Evolutionary conservation across 2,888 invertebrate genomes (phyloP).

Genomic region (Hyposoter dolosus): DNA sequence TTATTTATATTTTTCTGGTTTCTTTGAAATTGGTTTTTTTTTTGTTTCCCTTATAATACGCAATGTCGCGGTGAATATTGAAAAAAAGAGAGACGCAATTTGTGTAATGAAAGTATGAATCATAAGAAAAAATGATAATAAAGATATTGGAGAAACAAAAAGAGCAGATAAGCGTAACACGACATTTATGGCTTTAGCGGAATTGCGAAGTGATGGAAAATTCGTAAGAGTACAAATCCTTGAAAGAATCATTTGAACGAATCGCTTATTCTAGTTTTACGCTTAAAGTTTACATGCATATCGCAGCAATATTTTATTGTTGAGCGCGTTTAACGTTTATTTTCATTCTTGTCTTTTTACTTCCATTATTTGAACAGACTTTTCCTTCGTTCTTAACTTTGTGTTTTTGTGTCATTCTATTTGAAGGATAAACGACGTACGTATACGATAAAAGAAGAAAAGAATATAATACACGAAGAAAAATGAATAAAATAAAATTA

Average conservation of each 20-base stretch:
- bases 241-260: slow-evolving; percentile 50
- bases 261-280: slow-evolving; percentile 62
- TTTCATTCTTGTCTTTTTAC: slow-evolving; percentile 36
- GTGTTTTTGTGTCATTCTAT: slow-evolving; percentile 12
- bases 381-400: slow-evolving; percentile 22
- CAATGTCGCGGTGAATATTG: slow-evolving; percentile 38
- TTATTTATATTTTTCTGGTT: slow-evolving; percentile 7
- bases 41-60: slow-evolving; percentile 12
- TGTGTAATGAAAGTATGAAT: slow-evolving; percentile 32
- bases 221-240: slow-evolving; percentile 45
- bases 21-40: neutral
- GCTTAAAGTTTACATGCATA: slow-evolving; percentile 63
- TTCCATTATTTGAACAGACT: slow-evolving; percentile 23
- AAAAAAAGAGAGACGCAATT: slow-evolving; percentile 29
- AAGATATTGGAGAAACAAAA: neutral
- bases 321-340: slow-evolving; percentile 65
- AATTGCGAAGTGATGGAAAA: slow-evolving; percentile 59
- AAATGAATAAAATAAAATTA: slow-evolving; percentile 35
- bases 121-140: neutral
- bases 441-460: slow-evolving; percentile 42
- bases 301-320: slow-evolving; percentile 67
- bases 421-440: slow-evolving; percentile 60
- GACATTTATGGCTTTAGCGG: slow-evolving; percentile 61
- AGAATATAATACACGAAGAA: slow-evolving; percentile 44
- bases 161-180: slow-evolving; percentile 20